phyloP scores from a whole-genome alignment of 2,113 vertebrate genomes.

The Cromileptes altivelis region DNA sequence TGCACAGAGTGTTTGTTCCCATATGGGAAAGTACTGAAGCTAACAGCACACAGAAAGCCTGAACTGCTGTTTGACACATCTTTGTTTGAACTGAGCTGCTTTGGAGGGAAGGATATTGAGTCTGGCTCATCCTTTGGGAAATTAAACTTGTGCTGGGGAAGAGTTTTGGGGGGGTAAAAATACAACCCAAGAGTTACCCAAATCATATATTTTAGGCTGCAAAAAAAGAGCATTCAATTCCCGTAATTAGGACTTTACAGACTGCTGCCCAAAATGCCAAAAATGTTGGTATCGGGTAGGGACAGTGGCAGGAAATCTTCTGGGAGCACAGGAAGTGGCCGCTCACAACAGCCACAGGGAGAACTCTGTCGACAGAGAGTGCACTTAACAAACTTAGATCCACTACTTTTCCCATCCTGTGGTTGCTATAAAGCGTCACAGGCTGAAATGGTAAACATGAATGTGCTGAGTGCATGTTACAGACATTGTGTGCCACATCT shows the following conservation, averaged over 20 bases:
- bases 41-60: conserved; percentile 57
- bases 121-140: conserved; percentile 56
- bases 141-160: conserved; percentile 28
- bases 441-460: not conserved
- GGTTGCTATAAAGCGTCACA: conserved; percentile 3
- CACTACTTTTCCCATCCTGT: conserved; percentile 28
- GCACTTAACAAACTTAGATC: conserved; percentile 15
- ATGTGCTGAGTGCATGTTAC: conserved; percentile 1
- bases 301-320: conserved; percentile 39
- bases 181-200: conserved; percentile 8
- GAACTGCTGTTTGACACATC: conserved; percentile 62
- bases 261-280: conserved; percentile 20
- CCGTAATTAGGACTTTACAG: conserved; percentile 7
- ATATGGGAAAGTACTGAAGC: conserved; percentile 69
- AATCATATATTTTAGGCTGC: conserved; percentile 34
- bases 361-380: conserved; percentile 27
- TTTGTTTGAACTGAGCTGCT: conserved; percentile 61
- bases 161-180: conserved; percentile 17
- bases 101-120: conserved; percentile 44
- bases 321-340: conserved; percentile 67
- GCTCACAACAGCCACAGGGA: conserved; percentile 38
- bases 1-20: conserved; percentile 73
- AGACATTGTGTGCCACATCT: not conserved
- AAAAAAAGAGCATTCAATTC: conserved; percentile 12
- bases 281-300: conserved; percentile 34